phyloP scores from a whole-genome alignment of 2,888 invertebrate species.

The Stictocephala bisonia region DNA sequence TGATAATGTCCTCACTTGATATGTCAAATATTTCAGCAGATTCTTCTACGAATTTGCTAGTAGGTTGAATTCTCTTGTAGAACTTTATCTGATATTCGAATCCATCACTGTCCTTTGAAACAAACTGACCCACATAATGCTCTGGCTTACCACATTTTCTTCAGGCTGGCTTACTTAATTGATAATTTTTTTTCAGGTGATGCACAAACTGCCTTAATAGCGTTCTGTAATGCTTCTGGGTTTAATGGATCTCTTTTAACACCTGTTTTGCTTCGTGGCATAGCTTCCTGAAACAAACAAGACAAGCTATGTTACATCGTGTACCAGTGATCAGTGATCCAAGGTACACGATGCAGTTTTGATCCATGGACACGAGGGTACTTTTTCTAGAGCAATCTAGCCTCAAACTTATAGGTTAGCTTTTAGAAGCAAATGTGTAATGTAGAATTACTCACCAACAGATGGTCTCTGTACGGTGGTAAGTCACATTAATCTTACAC shows the following conservation, averaged over 20 bases:
- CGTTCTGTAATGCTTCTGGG: constrained; percentile 14
- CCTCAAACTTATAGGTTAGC: constrained; percentile 32
- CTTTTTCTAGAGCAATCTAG: constrained; percentile 1
- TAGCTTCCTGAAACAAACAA: constrained; percentile 10
- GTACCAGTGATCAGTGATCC: constrained; percentile 32
- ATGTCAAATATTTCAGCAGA: not conserved
- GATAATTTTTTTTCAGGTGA: constrained; percentile 33
- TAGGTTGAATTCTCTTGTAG: too few relatives aligned
- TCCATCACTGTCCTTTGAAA: too few relatives aligned
- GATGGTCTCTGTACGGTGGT: too few relatives aligned
- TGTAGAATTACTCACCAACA: too few relatives aligned
- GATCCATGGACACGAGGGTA: constrained; percentile 39
- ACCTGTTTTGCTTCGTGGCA: not conserved
- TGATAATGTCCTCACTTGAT: not conserved
- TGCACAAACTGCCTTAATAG: constrained; percentile 14
- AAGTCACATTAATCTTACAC: too few relatives aligned
- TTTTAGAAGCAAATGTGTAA: too few relatives aligned
- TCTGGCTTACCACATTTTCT: too few relatives aligned
- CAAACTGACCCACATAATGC: too few relatives aligned
- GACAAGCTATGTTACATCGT: constrained; percentile 23
- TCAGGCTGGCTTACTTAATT: constrained; percentile 16
- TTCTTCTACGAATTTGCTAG: too few relatives aligned
- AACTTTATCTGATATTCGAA: too few relatives aligned
- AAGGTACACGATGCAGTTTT: constrained; percentile 30
- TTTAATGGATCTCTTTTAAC: constrained; percentile 20